A percentile compares a stretch with the other conserved stretches of the same genome.
These are phyloP conservation scores for Andrena trimmerana DNA, from an alignment of 2,888 invertebrate genomes.

Conservation along the genomic window DNA sequence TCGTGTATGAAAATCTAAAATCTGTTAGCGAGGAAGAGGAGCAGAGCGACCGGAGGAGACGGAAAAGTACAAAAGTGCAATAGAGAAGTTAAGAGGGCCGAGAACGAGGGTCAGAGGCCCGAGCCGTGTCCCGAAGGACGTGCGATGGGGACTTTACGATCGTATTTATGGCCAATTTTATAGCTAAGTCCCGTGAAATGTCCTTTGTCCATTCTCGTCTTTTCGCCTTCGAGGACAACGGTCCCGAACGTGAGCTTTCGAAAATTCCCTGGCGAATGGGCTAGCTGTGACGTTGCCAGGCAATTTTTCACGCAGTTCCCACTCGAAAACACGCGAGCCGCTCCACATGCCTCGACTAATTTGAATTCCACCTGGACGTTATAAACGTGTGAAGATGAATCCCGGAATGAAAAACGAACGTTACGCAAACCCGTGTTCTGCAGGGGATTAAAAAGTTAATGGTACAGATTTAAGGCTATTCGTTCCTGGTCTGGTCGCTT, in stretches of 20 bases:
- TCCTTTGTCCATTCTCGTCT: conserved; percentile 64
- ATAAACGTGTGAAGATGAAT: neutral
- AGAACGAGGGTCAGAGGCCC: conserved; percentile 33
- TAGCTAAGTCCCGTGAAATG: conserved; percentile 77
- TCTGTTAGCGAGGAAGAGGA: neutral
- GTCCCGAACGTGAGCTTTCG: conserved; percentile 47
- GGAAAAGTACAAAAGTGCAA: conserved; percentile 6
- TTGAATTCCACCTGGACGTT: neutral
- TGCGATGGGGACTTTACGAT: conserved; percentile 67
- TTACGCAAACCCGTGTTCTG: too few relatives aligned
- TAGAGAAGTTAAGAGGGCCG: conserved; percentile 36
- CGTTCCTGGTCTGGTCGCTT: neutral
- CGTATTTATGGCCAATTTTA: conserved; percentile 74
- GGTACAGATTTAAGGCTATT: too few relatives aligned
- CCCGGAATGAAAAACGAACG: too few relatives aligned
- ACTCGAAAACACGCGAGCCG: neutral
- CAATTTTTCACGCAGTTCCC: neutral
- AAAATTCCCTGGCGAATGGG: conserved; percentile 33
- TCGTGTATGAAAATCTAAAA: too few relatives aligned
- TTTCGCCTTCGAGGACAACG: conserved; percentile 49
- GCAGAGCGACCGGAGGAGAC: neutral
- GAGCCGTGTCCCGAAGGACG: conserved; percentile 63
- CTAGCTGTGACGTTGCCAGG: too few relatives aligned
- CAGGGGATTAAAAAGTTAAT: too few relatives aligned
- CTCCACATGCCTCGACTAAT: neutral